Evolutionary conservation across 37 sponge, comb jelly and placozoan genomes (phyloP).

Genomic region (Cladorhizidae sp.): DNA sequence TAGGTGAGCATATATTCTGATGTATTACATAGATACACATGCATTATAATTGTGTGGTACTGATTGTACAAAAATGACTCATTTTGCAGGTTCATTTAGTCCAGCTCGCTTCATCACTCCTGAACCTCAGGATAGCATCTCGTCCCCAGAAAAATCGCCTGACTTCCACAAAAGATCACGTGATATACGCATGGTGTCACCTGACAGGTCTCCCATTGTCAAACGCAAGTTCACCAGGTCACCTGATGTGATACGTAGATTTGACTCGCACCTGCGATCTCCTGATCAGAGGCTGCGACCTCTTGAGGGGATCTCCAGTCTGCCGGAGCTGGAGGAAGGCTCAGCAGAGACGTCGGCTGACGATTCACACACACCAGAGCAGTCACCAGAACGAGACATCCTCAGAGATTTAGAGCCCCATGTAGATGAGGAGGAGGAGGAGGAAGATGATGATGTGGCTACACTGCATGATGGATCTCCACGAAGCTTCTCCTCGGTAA

Average conservation of each 20-base stretch:
- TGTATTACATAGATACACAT: not conserved
- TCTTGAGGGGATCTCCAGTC: not conserved
- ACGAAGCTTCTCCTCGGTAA: not conserved
- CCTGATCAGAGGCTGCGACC: not conserved
- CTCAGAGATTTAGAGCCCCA: not conserved
- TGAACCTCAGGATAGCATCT: not conserved
- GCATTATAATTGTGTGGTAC: not conserved
- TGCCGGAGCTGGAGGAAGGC: slow-evolving; percentile 6
- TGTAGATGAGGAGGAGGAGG: slow-evolving; percentile 17
- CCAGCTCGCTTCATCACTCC: not conserved
- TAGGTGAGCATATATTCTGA: not conserved
- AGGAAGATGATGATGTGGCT: not conserved
- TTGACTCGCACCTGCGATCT: not conserved
- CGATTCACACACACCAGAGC: not conserved
- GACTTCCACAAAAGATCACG: not conserved
- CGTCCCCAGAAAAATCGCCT: slow-evolving; percentile 14
- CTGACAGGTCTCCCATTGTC: slow-evolving; percentile 7
- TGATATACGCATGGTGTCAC: not conserved
- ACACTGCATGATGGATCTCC: not conserved
- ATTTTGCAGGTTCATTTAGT: not conserved
- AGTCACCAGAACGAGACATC: slow-evolving; percentile 7
- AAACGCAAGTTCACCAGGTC: slow-evolving; percentile 1
- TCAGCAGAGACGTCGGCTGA: not conserved
- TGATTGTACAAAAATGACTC: not conserved
- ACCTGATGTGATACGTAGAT: not conserved